Conservation (phyloP, 2,888 invertebrate species). For the Drosophila kanekoi region DNA sequence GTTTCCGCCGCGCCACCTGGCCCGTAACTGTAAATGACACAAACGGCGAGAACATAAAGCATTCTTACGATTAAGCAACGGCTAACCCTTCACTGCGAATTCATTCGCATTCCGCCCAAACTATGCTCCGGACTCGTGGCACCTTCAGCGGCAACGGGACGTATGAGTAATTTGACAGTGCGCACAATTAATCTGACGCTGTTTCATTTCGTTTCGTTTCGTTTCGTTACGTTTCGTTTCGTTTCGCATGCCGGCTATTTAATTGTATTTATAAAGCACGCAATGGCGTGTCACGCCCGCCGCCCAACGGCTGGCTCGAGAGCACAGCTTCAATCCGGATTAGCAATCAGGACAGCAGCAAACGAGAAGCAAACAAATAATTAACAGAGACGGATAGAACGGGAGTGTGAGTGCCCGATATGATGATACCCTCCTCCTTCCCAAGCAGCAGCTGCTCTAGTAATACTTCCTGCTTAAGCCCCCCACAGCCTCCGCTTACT, state of each 20-base stretch:
- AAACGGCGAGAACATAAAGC: slow-evolving; percentile 29
- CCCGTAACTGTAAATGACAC: slow-evolving; percentile 43
- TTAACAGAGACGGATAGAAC: background rate
- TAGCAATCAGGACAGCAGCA: slow-evolving; percentile 35
- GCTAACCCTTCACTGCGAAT: slow-evolving; percentile 2
- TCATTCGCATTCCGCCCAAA: background rate
- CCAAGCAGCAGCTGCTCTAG: too few species aligned
- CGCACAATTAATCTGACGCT: slow-evolving; percentile 67
- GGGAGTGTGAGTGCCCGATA: background rate
- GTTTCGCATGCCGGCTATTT: slow-evolving; percentile 50
- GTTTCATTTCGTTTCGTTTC: slow-evolving; percentile 17
- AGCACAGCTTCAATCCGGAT: slow-evolving; percentile 24
- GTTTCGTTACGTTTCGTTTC: slow-evolving; percentile 19
- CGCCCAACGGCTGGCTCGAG: background rate
- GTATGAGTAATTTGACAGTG: slow-evolving; percentile 73
- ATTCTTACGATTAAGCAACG: slow-evolving; percentile 40
- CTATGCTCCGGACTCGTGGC: slow-evolving; percentile 12
- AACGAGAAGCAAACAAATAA: slow-evolving; percentile 10
- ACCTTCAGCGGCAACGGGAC: slow-evolving; percentile 39
- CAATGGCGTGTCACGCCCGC: slow-evolving; percentile 40
- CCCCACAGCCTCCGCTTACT: too few species aligned
- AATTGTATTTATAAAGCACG: slow-evolving; percentile 70
- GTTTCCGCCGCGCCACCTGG: slow-evolving; percentile 60
- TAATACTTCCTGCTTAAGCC: too few species aligned
- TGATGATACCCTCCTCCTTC: background rate